Evolutionary conservation across 2,888 invertebrate genomes (phyloP).

Genomic region (Xylocampa areola): DNA sequence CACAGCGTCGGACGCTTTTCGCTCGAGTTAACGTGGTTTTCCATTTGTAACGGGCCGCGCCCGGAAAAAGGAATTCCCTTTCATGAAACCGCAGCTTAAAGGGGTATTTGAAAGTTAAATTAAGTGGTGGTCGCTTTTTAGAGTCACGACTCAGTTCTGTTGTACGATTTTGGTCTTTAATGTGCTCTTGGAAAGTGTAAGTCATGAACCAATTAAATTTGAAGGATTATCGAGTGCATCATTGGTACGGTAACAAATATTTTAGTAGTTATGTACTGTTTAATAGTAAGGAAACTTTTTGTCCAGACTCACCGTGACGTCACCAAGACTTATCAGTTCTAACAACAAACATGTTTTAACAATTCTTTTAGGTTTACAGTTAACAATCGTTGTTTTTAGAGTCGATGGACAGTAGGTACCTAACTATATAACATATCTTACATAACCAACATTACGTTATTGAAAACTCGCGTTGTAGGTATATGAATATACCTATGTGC

Average conservation of each 20-base stretch:
- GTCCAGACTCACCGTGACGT: no score
- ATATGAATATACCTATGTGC: no score
- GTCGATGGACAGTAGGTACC: no score
- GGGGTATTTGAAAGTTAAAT: conserved; percentile 62
- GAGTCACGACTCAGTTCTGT: conserved; percentile 38
- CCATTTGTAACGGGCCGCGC: conserved; percentile 52
- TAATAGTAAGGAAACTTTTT: no score
- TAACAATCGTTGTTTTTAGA: no score
- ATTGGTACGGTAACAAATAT: not conserved
- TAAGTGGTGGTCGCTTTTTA: conserved; percentile 48
- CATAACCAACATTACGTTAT: no score
- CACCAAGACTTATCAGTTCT: no score
- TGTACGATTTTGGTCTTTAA: conserved; percentile 40
- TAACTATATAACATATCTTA: no score
- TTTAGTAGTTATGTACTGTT: not conserved
- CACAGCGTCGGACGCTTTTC: conserved; percentile 46
- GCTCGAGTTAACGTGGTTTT: conserved; percentile 46
- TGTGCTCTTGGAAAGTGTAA: conserved; percentile 16
- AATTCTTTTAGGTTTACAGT: no score
- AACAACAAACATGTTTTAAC: no score
- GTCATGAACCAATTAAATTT: conserved; percentile 11
- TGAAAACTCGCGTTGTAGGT: no score
- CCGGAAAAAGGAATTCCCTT: conserved; percentile 57
- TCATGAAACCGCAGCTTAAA: conserved; percentile 57
- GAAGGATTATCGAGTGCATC: conserved; percentile 10